Evolutionary conservation across 2,113 vertebrate genomes (phyloP).

Genomic region (Boulengeromyrus knoepffleri): DNA sequence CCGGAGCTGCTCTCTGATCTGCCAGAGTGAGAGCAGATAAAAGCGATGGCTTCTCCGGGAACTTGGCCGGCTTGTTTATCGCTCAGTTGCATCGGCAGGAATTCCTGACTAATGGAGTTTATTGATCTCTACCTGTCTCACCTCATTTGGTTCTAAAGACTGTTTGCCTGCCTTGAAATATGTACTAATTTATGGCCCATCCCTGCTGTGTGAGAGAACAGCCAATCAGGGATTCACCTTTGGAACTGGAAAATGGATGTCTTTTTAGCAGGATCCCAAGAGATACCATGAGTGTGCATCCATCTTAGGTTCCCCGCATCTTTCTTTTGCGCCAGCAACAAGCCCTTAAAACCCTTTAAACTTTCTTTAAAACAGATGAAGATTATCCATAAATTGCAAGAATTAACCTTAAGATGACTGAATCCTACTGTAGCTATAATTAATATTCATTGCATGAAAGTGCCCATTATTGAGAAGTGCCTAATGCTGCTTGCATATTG

Average conservation of each 20-base stretch:
- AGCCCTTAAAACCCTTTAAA: neutral
- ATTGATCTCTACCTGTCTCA: conserved; percentile 19
- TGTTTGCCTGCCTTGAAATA: neutral
- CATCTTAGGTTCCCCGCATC: neutral
- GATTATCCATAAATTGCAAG: neutral
- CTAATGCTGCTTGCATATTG: neutral
- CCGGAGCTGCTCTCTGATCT: neutral
- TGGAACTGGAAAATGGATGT: neutral
- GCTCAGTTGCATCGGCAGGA: neutral
- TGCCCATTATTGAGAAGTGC: neutral
- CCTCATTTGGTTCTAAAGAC: conserved; percentile 15
- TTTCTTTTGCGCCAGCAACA: neutral
- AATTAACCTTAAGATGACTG: neutral
- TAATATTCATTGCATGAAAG: neutral
- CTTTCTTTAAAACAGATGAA: neutral
- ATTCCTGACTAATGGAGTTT: conserved; percentile 24
- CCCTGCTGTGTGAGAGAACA: neutral
- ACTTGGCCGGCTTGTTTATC: conserved; percentile 14
- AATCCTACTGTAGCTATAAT: neutral
- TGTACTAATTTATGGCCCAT: neutral
- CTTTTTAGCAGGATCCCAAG: neutral
- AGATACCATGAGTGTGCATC: neutral
- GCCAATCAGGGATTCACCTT: neutral
- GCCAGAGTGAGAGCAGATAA: neutral
- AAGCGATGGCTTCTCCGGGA: neutral